Evolutionary conservation across 2,888 invertebrate genomes (phyloP).

Genomic region (Drosophila nr. perissopoda): DNA sequence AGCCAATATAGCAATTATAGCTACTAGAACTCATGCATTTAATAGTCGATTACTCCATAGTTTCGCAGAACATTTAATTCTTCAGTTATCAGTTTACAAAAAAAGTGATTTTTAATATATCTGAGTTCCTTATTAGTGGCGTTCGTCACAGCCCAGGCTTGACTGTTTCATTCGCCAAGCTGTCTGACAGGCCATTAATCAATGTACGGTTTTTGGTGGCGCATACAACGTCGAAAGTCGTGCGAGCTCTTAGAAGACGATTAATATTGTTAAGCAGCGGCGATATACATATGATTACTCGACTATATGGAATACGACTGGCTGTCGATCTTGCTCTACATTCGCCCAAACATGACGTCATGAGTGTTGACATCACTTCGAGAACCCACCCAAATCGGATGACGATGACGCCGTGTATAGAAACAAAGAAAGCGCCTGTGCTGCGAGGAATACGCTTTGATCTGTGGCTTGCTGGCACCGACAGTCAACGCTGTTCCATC

Average conservation of each 20-base stretch:
- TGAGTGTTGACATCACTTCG: slow-evolving; percentile 59
- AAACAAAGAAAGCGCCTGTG: slow-evolving; percentile 61
- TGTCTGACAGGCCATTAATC: slow-evolving; percentile 47
- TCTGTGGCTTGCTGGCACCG: slow-evolving; percentile 69
- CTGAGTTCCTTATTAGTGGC: background rate
- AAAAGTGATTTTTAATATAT: background rate
- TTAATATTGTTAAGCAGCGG: slow-evolving; percentile 44
- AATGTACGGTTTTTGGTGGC: slow-evolving; percentile 23
- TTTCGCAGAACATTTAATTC: background rate
- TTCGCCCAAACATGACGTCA: slow-evolving; percentile 58
- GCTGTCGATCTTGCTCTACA: slow-evolving; percentile 55
- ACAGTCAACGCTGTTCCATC: slow-evolving; percentile 50
- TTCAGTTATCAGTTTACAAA: background rate
- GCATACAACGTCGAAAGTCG: slow-evolving; percentile 28
- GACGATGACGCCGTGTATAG: slow-evolving; percentile 2
- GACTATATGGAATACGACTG: slow-evolving; percentile 15
- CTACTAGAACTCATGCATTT: background rate
- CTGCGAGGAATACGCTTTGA: slow-evolving; percentile 54
- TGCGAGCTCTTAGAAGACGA: slow-evolving; percentile 45
- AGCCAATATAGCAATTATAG: background rate
- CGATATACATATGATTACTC: slow-evolving; percentile 22
- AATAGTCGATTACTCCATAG: background rate
- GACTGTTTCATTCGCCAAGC: slow-evolving; percentile 35
- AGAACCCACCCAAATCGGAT: slow-evolving; percentile 7
- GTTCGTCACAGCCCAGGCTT: slow-evolving; percentile 14